Conservation (phyloP, 2,888 invertebrate species). For the Lasioglossum oenotherae region DNA sequence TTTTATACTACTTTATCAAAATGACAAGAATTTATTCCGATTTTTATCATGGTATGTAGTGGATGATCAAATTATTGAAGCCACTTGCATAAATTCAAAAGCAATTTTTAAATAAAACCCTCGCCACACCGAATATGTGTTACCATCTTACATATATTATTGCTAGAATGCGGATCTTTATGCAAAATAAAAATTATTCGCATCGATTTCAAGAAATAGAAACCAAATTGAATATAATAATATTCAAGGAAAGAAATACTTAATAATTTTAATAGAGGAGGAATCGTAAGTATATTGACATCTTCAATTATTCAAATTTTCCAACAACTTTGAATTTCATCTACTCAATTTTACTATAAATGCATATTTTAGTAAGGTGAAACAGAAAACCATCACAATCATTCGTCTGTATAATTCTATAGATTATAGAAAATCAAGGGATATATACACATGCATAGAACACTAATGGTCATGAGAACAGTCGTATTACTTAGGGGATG, state of each 20-base stretch:
- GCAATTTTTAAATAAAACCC: neutral
- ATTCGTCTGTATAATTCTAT: neutral
- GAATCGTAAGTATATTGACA: too few species aligned
- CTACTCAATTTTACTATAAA: too few species aligned
- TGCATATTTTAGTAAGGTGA: neutral
- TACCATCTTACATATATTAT: neutral
- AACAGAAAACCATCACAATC: neutral
- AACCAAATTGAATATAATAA: too few species aligned
- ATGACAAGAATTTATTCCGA: neutral
- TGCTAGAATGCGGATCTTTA: too few species aligned
- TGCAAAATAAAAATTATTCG: too few species aligned
- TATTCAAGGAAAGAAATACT: too few species aligned
- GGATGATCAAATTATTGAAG: neutral
- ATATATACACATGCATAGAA: neutral
- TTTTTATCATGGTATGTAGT: neutral
- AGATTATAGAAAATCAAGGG: neutral
- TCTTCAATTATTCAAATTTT: too few species aligned
- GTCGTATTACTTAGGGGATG: neutral
- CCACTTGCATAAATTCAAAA: neutral
- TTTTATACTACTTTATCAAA: neutral
- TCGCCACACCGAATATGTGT: neutral
- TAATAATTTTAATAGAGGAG: too few species aligned
- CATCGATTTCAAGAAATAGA: too few species aligned
- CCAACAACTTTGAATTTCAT: too few species aligned
- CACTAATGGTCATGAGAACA: neutral